Evolutionary conservation across 2,888 invertebrate species (phyloP).

Genomic region (Mantis religiosa): DNA sequence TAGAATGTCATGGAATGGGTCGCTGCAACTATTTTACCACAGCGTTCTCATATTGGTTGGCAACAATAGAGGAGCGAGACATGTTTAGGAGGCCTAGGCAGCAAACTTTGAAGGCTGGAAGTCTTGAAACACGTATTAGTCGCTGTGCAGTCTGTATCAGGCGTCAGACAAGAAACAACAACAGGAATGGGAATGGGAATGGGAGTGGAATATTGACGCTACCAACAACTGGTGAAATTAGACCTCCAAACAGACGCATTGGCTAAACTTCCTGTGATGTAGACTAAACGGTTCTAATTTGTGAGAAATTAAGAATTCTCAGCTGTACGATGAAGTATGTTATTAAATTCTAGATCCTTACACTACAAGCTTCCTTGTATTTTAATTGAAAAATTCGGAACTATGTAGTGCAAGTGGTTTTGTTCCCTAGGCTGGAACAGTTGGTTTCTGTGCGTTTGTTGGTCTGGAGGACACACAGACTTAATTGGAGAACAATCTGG

Average conservation of each 20-base stretch:
- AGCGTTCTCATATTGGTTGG: constrained; percentile 92
- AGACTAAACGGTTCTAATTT: background rate
- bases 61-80: constrained; percentile 77
- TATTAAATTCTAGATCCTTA: background rate
- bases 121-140: constrained; percentile 78
- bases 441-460: too few species aligned
- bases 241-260: background rate
- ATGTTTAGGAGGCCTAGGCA: constrained; percentile 81
- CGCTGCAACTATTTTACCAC: constrained; percentile 94
- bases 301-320: background rate
- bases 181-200: too few species aligned
- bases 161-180: constrained; percentile 30
- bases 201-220: background rate
- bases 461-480: too few species aligned
- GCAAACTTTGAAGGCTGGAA: constrained; percentile 83
- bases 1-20: constrained; percentile 93
- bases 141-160: constrained; percentile 70
- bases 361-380: background rate
- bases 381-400: background rate
- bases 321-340: background rate
- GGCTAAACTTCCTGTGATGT: background rate
- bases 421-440: too few species aligned
- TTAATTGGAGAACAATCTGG: too few species aligned
- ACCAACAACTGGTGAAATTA: background rate
- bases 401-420: too few species aligned